phyloP scores from a whole-genome alignment of 2,113 vertebrate species.

The Aldabrachelys gigantea region DNA sequence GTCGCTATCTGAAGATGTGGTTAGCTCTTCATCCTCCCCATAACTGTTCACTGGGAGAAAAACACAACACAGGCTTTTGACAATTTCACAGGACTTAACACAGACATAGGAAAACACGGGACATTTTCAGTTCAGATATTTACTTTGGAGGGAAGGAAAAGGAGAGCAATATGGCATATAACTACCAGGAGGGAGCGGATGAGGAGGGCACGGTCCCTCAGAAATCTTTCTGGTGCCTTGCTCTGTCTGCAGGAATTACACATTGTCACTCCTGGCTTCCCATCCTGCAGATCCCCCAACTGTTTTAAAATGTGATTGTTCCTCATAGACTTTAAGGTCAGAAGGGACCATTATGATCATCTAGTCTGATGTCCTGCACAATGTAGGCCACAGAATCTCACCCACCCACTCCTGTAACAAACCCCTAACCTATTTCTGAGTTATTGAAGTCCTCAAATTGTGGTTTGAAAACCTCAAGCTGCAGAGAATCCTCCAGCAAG shows the following conservation, averaged over 20 bases:
- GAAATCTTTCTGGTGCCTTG: background rate
- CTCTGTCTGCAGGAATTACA: background rate
- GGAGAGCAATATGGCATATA: background rate
- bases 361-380: too few species aligned
- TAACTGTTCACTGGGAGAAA: slow-evolving; percentile 81
- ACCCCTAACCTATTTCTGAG: too few species aligned
- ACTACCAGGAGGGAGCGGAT: background rate
- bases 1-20: slow-evolving; percentile 83
- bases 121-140: background rate
- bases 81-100: background rate
- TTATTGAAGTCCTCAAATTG: too few species aligned
- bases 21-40: slow-evolving; percentile 75
- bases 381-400: too few species aligned
- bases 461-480: too few species aligned
- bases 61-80: background rate
- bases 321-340: background rate
- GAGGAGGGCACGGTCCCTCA: background rate
- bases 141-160: background rate
- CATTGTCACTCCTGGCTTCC: background rate
- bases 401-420: too few species aligned
- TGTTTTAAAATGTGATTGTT: fast-evolving
- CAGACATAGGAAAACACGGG: slow-evolving; percentile 1
- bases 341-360: too few species aligned
- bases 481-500: too few species aligned
- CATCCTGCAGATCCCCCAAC: background rate